Base-by-base conservation (phyloP, 2,888 invertebrate species). In the Himalopsyche anomala region DNA sequence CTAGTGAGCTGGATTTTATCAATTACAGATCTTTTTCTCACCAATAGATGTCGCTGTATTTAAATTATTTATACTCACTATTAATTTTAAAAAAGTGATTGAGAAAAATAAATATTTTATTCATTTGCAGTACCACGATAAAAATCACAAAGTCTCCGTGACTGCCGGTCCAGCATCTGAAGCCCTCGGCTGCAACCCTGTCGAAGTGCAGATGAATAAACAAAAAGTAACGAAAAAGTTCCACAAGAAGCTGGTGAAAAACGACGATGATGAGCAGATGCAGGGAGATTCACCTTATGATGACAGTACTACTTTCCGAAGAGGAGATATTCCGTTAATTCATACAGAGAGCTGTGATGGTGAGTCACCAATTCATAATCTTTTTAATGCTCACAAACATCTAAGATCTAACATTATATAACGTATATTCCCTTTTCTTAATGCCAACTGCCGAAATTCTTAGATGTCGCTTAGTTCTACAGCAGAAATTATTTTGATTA, bases 271-370 rank as follows among this genome's bases (percentile, higher is more conserved):
- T 12, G 87, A 88, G 38, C 80, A 84, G 55, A 90, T 91, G 87
- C 92, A 92, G 89, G 91, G 91, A 5, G 91, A 91, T 55, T 91
- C 91, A 89, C 91, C 91, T n/a, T 90, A 90, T 82, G 90, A 90
- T 36, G 90, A 90, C 36, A 91, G 92, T 89, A 91, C 93, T 88
- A 90, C 90, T 82, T 91, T 92, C 88, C 90, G 92, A 89, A 91
- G 95, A 89, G 96, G 96, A 87, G 96, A 96, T 90, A 96, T 96
- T 89, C 95, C 94, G 55, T 92, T 95, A 86, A 91, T 94, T 80
- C 93, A 94, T 88, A 94, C 93, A 83, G 92, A 95, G 81, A 94
- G 94, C 90, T 95, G 95, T 89, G 93, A 93, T 91, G 92, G 94
- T 94, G 91, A 89, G 89, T 89, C 28, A 28, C 28, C 28, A 28